Conservation (phyloP, 2,888 invertebrate species). For the Thysanoteuthis rhombus region DNA sequence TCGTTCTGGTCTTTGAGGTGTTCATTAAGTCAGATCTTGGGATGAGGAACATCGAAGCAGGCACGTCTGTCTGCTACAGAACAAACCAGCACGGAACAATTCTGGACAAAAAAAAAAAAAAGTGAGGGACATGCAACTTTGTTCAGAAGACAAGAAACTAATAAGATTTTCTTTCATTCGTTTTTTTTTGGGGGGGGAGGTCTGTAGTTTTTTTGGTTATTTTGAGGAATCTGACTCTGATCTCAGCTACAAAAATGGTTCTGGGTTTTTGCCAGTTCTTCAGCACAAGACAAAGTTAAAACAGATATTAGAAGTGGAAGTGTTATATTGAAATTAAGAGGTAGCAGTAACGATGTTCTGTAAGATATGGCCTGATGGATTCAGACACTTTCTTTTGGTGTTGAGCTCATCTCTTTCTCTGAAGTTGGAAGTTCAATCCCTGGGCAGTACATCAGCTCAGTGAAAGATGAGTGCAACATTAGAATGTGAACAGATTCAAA, state of each 20-base stretch:
- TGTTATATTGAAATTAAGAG: no score
- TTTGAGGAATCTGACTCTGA: background rate
- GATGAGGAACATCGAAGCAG: background rate
- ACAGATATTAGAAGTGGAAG: no score
- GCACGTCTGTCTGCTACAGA: slow-evolving; percentile 12
- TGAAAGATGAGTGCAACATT: no score
- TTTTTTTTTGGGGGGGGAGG: no score
- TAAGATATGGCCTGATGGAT: no score
- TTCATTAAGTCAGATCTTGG: background rate
- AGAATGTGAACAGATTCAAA: no score
- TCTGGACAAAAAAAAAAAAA: background rate
- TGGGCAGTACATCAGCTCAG: no score
- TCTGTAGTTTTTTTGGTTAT: background rate
- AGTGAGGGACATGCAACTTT: background rate
- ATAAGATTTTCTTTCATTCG: background rate
- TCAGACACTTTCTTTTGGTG: no score
- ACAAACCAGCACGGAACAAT: background rate
- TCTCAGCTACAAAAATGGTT: background rate
- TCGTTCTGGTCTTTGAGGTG: background rate
- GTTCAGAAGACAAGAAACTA: background rate
- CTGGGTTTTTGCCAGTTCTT: background rate
- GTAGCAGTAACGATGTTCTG: no score
- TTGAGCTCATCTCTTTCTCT: no score
- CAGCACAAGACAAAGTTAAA: background rate
- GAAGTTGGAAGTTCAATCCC: no score